These are phyloP conservation scores for Harpagifer antarcticus DNA, from an alignment of 2,797 vertebrate genomes.

Conservation along the genomic window DNA sequence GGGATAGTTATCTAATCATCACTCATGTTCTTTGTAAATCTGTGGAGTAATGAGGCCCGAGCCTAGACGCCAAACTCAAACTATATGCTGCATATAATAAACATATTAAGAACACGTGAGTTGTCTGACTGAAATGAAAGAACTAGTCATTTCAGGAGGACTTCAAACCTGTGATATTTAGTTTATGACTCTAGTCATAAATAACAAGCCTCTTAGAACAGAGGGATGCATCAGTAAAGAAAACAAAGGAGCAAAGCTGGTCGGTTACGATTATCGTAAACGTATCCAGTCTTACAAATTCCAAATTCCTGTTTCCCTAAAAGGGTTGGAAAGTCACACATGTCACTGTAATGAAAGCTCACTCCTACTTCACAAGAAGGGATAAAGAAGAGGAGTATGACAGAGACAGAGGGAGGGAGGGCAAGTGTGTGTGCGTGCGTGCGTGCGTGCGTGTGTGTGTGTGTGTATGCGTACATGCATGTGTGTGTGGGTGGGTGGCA, in stretches of 20 bases:
- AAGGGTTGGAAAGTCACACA: slow-evolving; percentile 51
- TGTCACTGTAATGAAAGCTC: slow-evolving; percentile 54
- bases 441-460: slow-evolving; percentile 55
- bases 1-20: no score
- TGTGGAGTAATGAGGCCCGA: no score
- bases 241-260: slow-evolving; percentile 22
- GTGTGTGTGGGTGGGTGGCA: slow-evolving; percentile 74
- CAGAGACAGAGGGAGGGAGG: slow-evolving; percentile 45
- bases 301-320: slow-evolving; percentile 37
- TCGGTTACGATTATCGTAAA: slow-evolving; percentile 44
- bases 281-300: slow-evolving; percentile 10
- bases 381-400: slow-evolving; percentile 49
- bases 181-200: slow-evolving; percentile 21
- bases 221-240: slow-evolving; percentile 31
- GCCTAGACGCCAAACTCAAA: no score
- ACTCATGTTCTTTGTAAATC: no score
- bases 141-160: neutral
- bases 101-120: no score
- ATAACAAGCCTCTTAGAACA: slow-evolving; percentile 38
- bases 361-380: slow-evolving; percentile 38
- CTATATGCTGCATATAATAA: no score
- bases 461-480: slow-evolving; percentile 5
- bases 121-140: no score
- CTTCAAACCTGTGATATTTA: slow-evolving; percentile 37
- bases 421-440: slow-evolving; percentile 55